A percentile compares a stretch with the other conserved stretches of the same genome.
Conservation (phyloP, 2,113 vertebrate genomes). For the Atherinomorus stipes region DNA sequence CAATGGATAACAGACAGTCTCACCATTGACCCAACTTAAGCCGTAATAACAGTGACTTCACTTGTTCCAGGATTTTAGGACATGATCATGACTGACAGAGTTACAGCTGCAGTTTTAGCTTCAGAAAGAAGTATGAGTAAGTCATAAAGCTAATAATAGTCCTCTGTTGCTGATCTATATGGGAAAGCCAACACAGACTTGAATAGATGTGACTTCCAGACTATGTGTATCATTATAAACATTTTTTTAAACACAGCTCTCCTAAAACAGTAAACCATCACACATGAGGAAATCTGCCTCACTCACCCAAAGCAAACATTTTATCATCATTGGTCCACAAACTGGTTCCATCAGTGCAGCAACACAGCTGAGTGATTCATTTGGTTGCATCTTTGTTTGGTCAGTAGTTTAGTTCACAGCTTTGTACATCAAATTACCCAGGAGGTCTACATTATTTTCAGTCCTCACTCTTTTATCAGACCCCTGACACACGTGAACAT, state of each 20-base stretch:
- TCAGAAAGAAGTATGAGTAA: too few relatives aligned
- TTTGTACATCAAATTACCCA: constrained; percentile 38
- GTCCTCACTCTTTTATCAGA: constrained; percentile 41
- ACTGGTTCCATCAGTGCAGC: constrained; percentile 30
- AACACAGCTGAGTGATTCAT: constrained; percentile 8
- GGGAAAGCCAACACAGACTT: constrained; percentile 1
- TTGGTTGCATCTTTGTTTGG: constrained; percentile 17
- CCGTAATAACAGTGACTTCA: too few relatives aligned
- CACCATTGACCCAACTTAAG: too few relatives aligned
- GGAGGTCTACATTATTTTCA: constrained; percentile 14
- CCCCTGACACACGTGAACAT: constrained; percentile 47
- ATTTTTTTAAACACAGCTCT: background rate
- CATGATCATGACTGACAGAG: too few relatives aligned
- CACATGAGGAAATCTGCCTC: constrained; percentile 9
- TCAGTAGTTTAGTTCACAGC: constrained; percentile 33
- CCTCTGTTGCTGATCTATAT: constrained; percentile 16
- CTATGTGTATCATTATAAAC: background rate
- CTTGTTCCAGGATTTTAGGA: too few relatives aligned
- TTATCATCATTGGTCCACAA: background rate
- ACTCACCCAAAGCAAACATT: constrained; percentile 4
- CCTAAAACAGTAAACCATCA: constrained; percentile 6
- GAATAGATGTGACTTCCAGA: constrained; percentile 8
- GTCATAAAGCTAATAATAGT: background rate
- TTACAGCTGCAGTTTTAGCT: too few relatives aligned
- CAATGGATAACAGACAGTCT: too few relatives aligned